Evolutionary conservation across 2,797 vertebrate species (phyloP), one percentile per base, ranked within the genome.

Genomic region (Phalloptychus januarius): DNA sequence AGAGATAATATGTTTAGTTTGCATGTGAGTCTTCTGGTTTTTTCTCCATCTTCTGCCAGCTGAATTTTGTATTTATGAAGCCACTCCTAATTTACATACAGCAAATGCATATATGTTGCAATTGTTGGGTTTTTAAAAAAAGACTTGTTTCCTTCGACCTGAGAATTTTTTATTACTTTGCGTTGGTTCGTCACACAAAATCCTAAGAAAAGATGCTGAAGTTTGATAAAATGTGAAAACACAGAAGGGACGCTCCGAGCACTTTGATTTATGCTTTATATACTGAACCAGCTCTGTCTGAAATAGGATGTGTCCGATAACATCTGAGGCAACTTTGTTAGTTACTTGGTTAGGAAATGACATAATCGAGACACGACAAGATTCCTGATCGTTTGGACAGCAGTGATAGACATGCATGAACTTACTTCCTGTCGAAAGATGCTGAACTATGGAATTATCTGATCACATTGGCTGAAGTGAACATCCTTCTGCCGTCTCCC

Each of bases 401-500:
- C 46, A 82, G 72, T 73, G 84, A 90, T 86, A 80, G 79, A 89
- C 86, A 82, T 33, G 67, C 73, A 56, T 58, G 70, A 56, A 33
- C 84, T 72, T 71, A 82, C 83, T 85, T 91, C 78, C 87, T 44
- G n/a, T 75, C 83, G 72, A 85, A 86, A 88, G 77, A 84, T 79
- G 83, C 86, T 83, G 83, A 90, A 88, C 83, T 86, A 83, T 86
- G 83, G 88, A 80, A 89, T 90, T 88, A 89, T 92, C 85, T 87
- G 87, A 92, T 93, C 83, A 77, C 79, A 91, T 92, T 82, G 86
- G 78, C 85, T 83, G 82, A 87, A 86, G 85, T 80, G 87, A 92
- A 92, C 91, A 92, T 94, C 92, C 92, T 93, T 91, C 90, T 56
- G 20, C 87, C 83, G 80, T 87, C 87, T 84, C 84, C 83, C 86